These are phyloP conservation scores for Morone saxatilis DNA, from an alignment of 2,113 vertebrate species.

Conservation along the genomic window DNA sequence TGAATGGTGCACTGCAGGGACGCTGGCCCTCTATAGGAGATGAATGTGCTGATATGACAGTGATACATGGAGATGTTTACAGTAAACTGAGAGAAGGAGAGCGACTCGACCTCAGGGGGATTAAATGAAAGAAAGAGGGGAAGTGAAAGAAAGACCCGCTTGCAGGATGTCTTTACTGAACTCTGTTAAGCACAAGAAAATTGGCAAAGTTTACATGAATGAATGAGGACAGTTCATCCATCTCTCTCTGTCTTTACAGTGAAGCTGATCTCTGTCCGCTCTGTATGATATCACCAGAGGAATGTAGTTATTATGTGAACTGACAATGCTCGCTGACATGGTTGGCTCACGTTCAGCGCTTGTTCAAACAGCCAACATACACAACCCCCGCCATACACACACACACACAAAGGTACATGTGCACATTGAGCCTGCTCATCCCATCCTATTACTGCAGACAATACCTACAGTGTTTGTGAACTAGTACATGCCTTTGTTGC, in stretches of 20 bases:
- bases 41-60: slow-evolving; percentile 82
- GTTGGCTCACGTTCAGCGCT: slow-evolving; percentile 67
- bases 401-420: slow-evolving; percentile 47
- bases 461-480: slow-evolving; percentile 65
- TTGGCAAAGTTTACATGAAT: slow-evolving; percentile 47
- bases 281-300: slow-evolving; percentile 63
- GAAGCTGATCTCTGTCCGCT: slow-evolving; percentile 46
- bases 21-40: slow-evolving; percentile 56
- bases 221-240: slow-evolving; percentile 55
- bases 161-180: slow-evolving; percentile 59
- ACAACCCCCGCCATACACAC: slow-evolving; percentile 23
- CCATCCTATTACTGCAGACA: slow-evolving; percentile 65
- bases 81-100: slow-evolving; percentile 65
- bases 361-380: slow-evolving; percentile 57
- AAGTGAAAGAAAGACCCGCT: slow-evolving; percentile 11
- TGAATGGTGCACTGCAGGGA: slow-evolving; percentile 70
- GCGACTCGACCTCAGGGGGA: slow-evolving; percentile 42
- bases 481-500: slow-evolving; percentile 25
- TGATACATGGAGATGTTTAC: slow-evolving; percentile 83
- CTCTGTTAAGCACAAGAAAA: slow-evolving; percentile 36
- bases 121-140: slow-evolving; percentile 27
- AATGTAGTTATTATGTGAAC: slow-evolving; percentile 66
- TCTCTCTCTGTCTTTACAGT: slow-evolving; percentile 47
- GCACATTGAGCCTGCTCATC: slow-evolving; percentile 35
- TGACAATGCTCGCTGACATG: slow-evolving; percentile 55